A percentile compares a stretch with the other conserved stretches of the same genome.
Evolutionary conservation across 2,888 invertebrate genomes (phyloP).

Genomic region (Sericinus montela): DNA sequence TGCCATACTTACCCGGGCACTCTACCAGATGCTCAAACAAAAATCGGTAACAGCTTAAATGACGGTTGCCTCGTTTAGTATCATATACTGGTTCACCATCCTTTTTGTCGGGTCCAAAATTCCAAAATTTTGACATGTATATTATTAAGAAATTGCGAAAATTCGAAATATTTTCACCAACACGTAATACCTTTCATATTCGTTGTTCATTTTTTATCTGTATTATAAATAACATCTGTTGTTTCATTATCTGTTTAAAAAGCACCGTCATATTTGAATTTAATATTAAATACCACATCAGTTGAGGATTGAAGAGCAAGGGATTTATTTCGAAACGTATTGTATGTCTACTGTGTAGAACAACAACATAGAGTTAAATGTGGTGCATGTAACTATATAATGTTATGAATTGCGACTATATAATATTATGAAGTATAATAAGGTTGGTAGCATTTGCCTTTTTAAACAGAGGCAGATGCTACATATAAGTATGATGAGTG

Average conservation of each 20-base stretch:
- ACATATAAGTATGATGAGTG: neutral
- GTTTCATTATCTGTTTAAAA: constrained; percentile 6
- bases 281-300: constrained; percentile 15
- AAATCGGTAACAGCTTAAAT: constrained; percentile 78
- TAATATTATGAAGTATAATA: constrained; percentile 5
- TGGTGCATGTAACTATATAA: constrained; percentile 50
- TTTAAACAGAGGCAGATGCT: constrained; percentile 11
- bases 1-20: constrained; percentile 77
- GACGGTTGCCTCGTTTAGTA: constrained; percentile 82
- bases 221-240: constrained; percentile 22
- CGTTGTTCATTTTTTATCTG: constrained; percentile 21
- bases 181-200: constrained; percentile 34
- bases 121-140: constrained; percentile 62
- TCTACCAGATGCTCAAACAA: constrained; percentile 61
- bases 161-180: constrained; percentile 71
- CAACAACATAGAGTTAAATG: constrained; percentile 61
- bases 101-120: constrained; percentile 64
- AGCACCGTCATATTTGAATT: constrained; percentile 1
- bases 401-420: constrained; percentile 12
- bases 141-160: constrained; percentile 53
- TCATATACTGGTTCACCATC: constrained; percentile 14
- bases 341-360: constrained; percentile 79
- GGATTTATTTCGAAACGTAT: constrained; percentile 76
- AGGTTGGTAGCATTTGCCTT: constrained; percentile 14
- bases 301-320: constrained; percentile 36